These are phyloP conservation scores for Mormyrus proboscirostris DNA, from an alignment of 2,797 vertebrate genomes.

Conservation along the genomic window DNA sequence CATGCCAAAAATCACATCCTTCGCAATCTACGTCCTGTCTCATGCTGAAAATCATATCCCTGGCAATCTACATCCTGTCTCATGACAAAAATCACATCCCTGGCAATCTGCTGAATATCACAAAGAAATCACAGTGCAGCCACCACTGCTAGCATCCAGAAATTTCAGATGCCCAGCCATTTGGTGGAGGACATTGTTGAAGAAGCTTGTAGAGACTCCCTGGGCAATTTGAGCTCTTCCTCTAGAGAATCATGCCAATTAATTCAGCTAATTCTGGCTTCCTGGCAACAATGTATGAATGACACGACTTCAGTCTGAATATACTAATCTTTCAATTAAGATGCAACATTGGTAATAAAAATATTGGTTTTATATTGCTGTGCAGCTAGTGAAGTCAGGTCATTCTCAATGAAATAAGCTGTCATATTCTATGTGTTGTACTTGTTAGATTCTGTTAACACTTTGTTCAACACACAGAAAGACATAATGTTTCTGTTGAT, in stretches of 20 bases:
- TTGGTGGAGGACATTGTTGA: neutral
- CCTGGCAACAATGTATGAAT: neutral
- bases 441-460: neutral
- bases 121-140: neutral
- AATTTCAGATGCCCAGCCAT: neutral
- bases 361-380: neutral
- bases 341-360: neutral
- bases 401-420: neutral
- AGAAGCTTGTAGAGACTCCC: neutral
- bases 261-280: neutral
- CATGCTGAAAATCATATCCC: no score
- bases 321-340: neutral
- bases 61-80: no score
- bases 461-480: neutral
- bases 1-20: no score
- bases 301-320: neutral
- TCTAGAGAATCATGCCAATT: neutral
- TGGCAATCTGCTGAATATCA: neutral
- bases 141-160: neutral
- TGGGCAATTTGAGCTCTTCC: neutral
- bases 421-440: neutral
- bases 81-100: no score
- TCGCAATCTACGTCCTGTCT: no score
- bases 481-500: neutral
- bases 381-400: neutral